Conservation (phyloP, 2,797 vertebrate species). For the Sylvilagus floridanus region DNA sequence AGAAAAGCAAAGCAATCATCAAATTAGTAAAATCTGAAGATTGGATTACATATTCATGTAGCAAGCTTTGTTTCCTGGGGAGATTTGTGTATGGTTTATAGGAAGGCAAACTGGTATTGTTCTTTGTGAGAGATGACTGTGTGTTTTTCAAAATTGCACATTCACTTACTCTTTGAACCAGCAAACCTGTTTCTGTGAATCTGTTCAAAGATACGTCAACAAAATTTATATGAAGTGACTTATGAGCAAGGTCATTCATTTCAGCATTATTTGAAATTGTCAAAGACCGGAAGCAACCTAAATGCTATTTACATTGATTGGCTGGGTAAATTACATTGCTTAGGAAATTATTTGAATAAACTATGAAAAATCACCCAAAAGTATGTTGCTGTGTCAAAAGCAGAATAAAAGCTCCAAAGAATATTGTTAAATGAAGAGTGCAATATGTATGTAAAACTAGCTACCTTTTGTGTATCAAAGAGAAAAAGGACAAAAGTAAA, state of each 20-base stretch:
- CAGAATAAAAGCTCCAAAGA: background rate
- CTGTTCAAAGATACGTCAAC: background rate
- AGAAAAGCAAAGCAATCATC: background rate
- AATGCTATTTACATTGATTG: background rate
- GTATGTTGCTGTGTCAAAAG: background rate
- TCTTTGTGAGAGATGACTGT: background rate
- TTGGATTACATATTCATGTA: background rate
- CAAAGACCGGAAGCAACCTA: background rate
- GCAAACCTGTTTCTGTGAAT: background rate
- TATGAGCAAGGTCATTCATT: background rate
- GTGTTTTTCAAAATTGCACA: background rate
- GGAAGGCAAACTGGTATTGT: background rate
- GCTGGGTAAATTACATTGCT: background rate
- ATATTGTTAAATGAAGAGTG: background rate
- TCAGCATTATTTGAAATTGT: background rate
- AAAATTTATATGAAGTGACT: background rate
- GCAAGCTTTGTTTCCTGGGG: background rate
- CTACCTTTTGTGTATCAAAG: background rate
- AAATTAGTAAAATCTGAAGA: background rate
- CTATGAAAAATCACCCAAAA: background rate
- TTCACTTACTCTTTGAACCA: background rate
- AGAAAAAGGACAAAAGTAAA: background rate
- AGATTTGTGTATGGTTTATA: background rate
- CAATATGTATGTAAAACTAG: background rate
- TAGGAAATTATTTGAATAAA: background rate